Conservation (phyloP, 1,140 invertebrate species). For the Oreohelix idahoensis region DNA sequence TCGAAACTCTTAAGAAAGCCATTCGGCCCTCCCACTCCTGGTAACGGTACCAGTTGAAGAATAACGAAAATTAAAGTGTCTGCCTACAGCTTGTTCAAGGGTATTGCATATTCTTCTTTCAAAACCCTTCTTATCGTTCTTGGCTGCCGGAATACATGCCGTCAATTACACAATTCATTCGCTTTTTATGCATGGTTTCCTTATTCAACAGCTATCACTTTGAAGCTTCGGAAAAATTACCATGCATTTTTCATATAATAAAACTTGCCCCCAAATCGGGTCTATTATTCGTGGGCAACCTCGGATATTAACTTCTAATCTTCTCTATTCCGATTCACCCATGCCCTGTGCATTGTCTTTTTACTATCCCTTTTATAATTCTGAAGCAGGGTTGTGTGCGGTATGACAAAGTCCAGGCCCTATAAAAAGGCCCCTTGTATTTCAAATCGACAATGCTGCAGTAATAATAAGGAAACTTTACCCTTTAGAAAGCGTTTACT, state of each 20-base stretch:
- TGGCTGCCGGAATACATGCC: too few relatives aligned
- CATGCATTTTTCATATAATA: not conserved
- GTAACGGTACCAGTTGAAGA: too few relatives aligned
- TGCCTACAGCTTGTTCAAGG: too few relatives aligned
- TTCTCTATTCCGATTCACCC: not conserved
- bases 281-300: not conserved
- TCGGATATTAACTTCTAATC: not conserved
- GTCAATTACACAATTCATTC: too few relatives aligned
- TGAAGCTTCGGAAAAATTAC: not conserved
- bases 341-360: not conserved
- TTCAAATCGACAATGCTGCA: not conserved
- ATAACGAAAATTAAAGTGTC: too few relatives aligned
- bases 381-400: not conserved
- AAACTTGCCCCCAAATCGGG: not conserved
- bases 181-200: too few relatives aligned
- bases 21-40: too few relatives aligned
- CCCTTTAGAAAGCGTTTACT: not conserved
- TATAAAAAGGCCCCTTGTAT: not conserved
- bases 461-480: not conserved
- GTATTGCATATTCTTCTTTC: too few relatives aligned
- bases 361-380: not conserved
- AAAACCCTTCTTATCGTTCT: too few relatives aligned
- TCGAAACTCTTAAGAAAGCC: too few relatives aligned
- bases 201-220: too few relatives aligned
- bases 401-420: not conserved